A percentile compares a stretch with the other conserved stretches of the same genome.
Evolutionary conservation across 2,888 invertebrate species (phyloP).

Genomic region (Drosophila bunnanda): DNA sequence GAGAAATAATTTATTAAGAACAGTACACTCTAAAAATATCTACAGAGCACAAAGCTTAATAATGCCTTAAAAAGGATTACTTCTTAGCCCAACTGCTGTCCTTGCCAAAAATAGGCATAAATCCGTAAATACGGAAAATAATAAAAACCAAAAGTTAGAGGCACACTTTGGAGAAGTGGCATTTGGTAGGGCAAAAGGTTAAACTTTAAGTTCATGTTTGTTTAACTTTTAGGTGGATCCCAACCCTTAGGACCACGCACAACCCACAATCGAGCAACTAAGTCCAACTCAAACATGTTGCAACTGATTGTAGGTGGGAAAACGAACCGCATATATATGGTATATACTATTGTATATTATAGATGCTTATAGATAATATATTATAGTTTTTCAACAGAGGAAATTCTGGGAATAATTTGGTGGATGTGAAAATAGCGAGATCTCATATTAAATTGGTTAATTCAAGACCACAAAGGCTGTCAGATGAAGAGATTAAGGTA

Average conservation of each 20-base stretch:
- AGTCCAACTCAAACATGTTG: constrained; percentile 24
- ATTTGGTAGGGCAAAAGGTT: background rate
- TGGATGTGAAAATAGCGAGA: background rate
- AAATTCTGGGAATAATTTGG: no score
- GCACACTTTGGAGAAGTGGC: background rate
- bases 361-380: no score
- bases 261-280: background rate
- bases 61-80: background rate
- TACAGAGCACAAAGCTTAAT: background rate
- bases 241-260: background rate
- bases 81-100: background rate
- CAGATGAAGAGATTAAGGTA: background rate
- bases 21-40: background rate
- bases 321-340: background rate
- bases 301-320: background rate
- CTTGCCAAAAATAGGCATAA: background rate
- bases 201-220: constrained; percentile 4
- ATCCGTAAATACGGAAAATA: background rate
- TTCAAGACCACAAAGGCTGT: background rate
- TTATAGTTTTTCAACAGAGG: no score
- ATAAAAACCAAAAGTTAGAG: constrained; percentile 1
- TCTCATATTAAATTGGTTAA: background rate
- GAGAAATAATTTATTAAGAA: no score
- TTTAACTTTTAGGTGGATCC: constrained; percentile 1
- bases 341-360: no score